Conservation (phyloP, 2,888 invertebrate genomes). For the Bugula neritina region DNA sequence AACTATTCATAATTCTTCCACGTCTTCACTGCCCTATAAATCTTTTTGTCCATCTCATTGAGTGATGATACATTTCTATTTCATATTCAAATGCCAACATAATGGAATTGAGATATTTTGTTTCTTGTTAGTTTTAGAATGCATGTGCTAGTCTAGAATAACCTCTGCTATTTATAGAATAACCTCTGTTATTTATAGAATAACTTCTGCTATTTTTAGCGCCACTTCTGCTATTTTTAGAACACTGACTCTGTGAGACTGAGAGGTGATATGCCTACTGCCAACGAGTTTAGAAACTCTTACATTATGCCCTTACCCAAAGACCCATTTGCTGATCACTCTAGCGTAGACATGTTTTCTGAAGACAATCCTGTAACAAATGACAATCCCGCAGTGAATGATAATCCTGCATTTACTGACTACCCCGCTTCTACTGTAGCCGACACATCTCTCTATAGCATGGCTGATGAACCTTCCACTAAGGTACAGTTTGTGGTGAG, state of each 20-base stretch:
- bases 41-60: too few species aligned
- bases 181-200: not conserved
- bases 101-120: too few species aligned
- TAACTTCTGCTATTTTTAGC: not conserved
- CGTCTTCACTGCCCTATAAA: too few species aligned
- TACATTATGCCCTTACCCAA: not conserved
- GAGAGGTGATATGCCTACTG: not conserved
- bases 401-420: not conserved
- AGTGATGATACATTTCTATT: too few species aligned
- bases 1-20: too few species aligned
- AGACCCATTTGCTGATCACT: not conserved
- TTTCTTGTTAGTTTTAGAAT: too few species aligned
- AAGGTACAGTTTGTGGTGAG: not conserved
- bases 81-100: too few species aligned
- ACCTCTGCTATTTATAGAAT: not conserved
- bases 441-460: not conserved
- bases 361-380: not conserved
- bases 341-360: not conserved
- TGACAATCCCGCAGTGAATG: not conserved
- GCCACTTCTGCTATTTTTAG: not conserved
- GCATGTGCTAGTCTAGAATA: not conserved
- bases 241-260: not conserved
- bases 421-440: not conserved
- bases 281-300: conserved; percentile 15
- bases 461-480: conserved; percentile 2